These are phyloP conservation scores for Branchipolynoe longqiensis DNA, from an alignment of 2,888 invertebrate species.

Conservation along the genomic window DNA sequence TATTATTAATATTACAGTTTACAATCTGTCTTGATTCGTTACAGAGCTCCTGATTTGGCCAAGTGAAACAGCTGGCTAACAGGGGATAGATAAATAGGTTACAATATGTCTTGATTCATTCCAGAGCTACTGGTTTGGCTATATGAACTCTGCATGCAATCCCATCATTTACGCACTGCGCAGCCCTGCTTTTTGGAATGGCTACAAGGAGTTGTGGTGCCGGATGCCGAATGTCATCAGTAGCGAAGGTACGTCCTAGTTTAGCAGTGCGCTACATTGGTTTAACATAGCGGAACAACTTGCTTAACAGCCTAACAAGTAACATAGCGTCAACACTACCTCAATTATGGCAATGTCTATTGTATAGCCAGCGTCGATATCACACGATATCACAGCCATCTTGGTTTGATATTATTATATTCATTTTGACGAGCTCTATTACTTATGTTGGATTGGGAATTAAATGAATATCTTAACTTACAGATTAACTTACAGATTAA, in stretches of 20 bases:
- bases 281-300: no score
- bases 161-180: constrained; percentile 82
- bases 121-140: constrained; percentile 70
- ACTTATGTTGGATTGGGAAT: no score
- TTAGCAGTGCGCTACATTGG: no score
- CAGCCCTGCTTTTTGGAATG: constrained; percentile 66
- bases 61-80: neutral
- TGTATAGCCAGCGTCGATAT: no score
- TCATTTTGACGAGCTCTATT: no score
- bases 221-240: neutral
- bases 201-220: constrained; percentile 62
- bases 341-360: no score
- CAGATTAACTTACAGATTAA: no score
- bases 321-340: no score
- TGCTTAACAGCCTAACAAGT: no score
- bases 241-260: constrained; percentile 56
- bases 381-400: no score
- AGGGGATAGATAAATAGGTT: neutral
- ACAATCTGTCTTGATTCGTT: neutral
- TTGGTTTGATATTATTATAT: no score
- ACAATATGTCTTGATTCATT: neutral
- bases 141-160: constrained; percentile 82
- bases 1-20: neutral
- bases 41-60: neutral
- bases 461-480: no score